Evolutionary conservation across 1,140 invertebrate genomes (phyloP).

Genomic region (Philotrypesis tridentata): DNA sequence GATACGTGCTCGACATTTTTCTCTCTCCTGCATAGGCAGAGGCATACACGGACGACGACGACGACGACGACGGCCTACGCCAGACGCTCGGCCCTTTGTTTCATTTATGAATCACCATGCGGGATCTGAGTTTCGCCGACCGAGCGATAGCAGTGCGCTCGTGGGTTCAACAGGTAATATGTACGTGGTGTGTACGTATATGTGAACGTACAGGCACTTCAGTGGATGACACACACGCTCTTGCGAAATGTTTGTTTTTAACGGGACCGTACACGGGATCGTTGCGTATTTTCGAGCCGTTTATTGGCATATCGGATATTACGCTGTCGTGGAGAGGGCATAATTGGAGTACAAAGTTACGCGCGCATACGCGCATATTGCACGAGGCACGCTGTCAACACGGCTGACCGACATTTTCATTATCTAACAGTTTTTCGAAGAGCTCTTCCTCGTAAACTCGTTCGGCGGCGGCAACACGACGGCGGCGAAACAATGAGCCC

Average conservation of each 20-base stretch:
- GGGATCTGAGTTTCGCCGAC: not conserved
- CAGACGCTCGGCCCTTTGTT: slow-evolving; percentile 61
- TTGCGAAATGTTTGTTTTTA: slow-evolving; percentile 27
- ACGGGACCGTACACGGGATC: not conserved
- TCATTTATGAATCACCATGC: slow-evolving; percentile 63
- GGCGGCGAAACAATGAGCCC: not conserved
- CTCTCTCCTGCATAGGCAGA: not conserved
- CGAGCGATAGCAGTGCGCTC: slow-evolving; percentile 1
- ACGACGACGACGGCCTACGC: not conserved
- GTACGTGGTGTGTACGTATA: not conserved
- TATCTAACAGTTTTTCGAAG: not conserved
- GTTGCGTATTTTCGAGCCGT: too few species aligned
- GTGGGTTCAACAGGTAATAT: not conserved
- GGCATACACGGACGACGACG: not conserved
- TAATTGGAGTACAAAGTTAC: too few species aligned
- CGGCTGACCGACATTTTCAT: not conserved
- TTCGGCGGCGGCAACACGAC: too few species aligned
- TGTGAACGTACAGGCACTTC: too few species aligned
- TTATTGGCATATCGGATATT: too few species aligned
- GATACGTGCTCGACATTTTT: slow-evolving; percentile 1
- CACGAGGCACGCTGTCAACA: not conserved
- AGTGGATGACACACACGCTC: too few species aligned
- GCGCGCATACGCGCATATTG: not conserved
- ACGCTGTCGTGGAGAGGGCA: too few species aligned
- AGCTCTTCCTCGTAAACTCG: not conserved